Evolutionary conservation across 2,888 invertebrate species (phyloP).

Genomic region (Hemithea aestivaria): DNA sequence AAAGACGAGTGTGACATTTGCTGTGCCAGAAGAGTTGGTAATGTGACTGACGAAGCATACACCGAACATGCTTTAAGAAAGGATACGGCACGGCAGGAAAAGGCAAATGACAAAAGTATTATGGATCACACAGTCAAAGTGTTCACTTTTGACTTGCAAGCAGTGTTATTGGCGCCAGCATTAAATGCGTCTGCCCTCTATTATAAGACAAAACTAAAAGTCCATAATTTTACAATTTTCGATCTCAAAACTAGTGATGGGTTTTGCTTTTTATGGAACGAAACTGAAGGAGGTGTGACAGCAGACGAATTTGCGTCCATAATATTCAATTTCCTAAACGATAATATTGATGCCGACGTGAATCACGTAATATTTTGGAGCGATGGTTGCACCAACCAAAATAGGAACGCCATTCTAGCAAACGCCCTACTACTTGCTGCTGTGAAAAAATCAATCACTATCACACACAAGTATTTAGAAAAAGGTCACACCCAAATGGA

Average conservation of each 20-base stretch:
- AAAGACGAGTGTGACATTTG: conserved; percentile 9
- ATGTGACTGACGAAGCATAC: conserved; percentile 2
- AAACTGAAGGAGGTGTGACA: too few relatives aligned
- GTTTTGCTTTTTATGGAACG: too few relatives aligned
- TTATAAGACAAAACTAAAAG: too few relatives aligned
- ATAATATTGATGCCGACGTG: background rate
- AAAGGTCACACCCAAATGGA: conserved; percentile 32
- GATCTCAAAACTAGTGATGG: too few relatives aligned
- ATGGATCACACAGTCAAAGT: background rate
- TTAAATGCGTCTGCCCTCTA: background rate
- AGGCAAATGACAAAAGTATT: background rate
- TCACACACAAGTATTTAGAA: conserved; percentile 32
- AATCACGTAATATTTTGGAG: background rate
- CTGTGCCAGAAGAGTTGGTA: conserved; percentile 2
- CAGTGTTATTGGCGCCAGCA: conserved; percentile 2
- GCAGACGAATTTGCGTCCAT: too few relatives aligned
- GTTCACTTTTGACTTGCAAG: conserved; percentile 4
- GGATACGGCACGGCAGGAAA: conserved; percentile 1
- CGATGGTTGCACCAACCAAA: conserved; percentile 1
- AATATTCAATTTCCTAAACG: too few relatives aligned
- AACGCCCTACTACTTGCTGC: background rate
- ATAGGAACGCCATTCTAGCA: conserved; percentile 10
- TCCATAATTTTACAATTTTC: too few relatives aligned
- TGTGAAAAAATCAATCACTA: conserved; percentile 5
- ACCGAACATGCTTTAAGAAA: conserved; percentile 1